A percentile compares a stretch with the other conserved stretches of the same genome.
These are phyloP conservation scores for Halictus rubicundus DNA, from an alignment of 1,140 invertebrate genomes.

Conservation along the genomic window DNA sequence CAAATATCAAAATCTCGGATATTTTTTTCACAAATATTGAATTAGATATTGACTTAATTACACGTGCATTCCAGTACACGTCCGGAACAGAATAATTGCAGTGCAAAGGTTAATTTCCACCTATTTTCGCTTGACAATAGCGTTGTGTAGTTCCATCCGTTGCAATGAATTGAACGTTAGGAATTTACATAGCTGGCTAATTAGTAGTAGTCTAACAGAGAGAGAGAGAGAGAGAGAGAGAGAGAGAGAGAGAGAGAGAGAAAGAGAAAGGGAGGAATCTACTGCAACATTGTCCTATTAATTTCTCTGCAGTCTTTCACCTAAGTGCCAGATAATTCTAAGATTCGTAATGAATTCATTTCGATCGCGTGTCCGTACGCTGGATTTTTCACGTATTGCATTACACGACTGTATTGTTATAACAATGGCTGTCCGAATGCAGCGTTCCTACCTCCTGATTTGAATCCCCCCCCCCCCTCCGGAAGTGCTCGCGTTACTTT, in stretches of 20 bases:
- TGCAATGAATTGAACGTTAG: neutral
- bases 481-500: neutral
- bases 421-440: neutral
- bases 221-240: neutral
- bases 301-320: neutral
- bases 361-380: neutral
- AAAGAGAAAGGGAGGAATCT: neutral
- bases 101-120: neutral
- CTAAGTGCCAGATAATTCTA: conserved; percentile 16
- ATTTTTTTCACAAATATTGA: no score
- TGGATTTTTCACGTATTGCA: neutral
- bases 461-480: neutral
- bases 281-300: neutral
- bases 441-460: neutral
- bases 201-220: no score
- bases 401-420: no score
- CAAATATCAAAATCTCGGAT: no score
- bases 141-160: neutral
- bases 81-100: neutral
- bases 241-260: no score
- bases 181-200: no score
- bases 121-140: no score
- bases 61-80: neutral
- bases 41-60: neutral
- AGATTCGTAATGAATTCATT: neutral